A percentile compares a stretch with the other conserved stretches of the same genome.
These are phyloP conservation scores for Oryzias curvinotus DNA, from an alignment of 2,113 vertebrate genomes.

Conservation along the genomic window DNA sequence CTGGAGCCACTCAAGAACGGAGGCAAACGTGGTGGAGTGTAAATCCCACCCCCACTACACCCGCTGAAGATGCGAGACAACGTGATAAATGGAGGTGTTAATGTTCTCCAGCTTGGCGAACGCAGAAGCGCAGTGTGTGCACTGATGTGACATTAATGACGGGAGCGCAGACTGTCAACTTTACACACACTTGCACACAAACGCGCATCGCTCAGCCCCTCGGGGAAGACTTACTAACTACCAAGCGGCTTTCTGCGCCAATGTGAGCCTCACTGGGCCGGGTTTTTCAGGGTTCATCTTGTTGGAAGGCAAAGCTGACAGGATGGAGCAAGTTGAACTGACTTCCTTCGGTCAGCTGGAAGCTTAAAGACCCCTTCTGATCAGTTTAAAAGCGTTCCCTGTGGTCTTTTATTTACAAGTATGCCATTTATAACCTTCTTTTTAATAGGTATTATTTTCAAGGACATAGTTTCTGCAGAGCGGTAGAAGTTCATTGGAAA, in stretches of 20 bases:
- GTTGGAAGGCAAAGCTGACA: slow-evolving; percentile 51
- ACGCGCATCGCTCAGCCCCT: slow-evolving; percentile 23
- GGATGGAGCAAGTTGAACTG: slow-evolving; percentile 38
- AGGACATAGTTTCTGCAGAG: too few species aligned
- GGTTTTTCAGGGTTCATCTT: slow-evolving; percentile 35
- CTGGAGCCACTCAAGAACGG: slow-evolving; percentile 12
- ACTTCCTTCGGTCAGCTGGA: slow-evolving; percentile 49
- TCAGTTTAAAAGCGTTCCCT: too few species aligned
- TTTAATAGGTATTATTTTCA: too few species aligned
- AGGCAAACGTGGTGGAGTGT: slow-evolving; percentile 28
- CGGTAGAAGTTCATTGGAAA: too few species aligned
- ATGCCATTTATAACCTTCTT: too few species aligned
- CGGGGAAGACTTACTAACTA: slow-evolving; percentile 35
- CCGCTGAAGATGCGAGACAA: slow-evolving; percentile 31
- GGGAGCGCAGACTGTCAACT: slow-evolving; percentile 42
- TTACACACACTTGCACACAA: slow-evolving; percentile 28
- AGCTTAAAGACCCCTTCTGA: slow-evolving; percentile 11
- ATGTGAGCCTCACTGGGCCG: slow-evolving; percentile 21
- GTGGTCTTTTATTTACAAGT: too few species aligned
- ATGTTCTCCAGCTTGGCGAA: slow-evolving; percentile 57
- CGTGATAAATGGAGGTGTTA: slow-evolving; percentile 59
- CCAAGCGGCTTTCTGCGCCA: slow-evolving; percentile 20
- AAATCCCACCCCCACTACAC: slow-evolving; percentile 34
- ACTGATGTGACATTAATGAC: slow-evolving; percentile 62
- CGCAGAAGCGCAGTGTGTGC: slow-evolving; percentile 46